phyloP scores from a whole-genome alignment of 2,797 vertebrate species.

The Garrulus glandarius region DNA sequence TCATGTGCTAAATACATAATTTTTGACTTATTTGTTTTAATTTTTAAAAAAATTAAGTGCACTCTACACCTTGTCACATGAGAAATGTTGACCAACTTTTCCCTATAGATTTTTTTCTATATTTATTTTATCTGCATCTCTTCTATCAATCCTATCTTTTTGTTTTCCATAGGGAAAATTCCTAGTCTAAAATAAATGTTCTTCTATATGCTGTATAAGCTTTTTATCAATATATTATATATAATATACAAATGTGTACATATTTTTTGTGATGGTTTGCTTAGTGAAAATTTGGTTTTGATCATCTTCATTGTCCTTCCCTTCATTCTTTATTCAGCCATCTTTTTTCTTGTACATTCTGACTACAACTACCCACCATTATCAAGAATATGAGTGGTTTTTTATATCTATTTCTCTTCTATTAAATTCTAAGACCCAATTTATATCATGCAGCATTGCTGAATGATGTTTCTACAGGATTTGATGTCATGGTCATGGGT shows the following conservation, averaged over 20 bases:
- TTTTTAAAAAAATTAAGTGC: background rate
- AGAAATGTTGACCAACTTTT: background rate
- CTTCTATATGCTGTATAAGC: background rate
- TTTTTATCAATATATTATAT: background rate
- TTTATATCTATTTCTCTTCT: background rate
- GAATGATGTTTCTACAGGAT: background rate
- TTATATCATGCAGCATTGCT: background rate
- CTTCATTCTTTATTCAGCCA: background rate
- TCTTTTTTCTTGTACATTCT: background rate
- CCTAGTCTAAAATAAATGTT: background rate
- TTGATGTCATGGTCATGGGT: background rate
- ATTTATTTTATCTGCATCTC: background rate
- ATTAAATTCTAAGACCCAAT: background rate
- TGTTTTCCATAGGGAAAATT: background rate
- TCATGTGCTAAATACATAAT: background rate
- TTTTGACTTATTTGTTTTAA: background rate
- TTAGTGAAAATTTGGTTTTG: background rate
- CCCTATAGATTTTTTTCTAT: background rate
- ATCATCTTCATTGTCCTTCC: background rate
- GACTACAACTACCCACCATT: background rate
- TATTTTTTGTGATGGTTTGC: background rate
- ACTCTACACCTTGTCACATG: background rate
- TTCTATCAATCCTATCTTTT: background rate
- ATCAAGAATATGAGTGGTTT: fast-evolving
- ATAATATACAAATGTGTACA: too few relatives aligned